Base-by-base conservation (phyloP, 2,797 vertebrate species). In the Podarcis siculus region DNA sequence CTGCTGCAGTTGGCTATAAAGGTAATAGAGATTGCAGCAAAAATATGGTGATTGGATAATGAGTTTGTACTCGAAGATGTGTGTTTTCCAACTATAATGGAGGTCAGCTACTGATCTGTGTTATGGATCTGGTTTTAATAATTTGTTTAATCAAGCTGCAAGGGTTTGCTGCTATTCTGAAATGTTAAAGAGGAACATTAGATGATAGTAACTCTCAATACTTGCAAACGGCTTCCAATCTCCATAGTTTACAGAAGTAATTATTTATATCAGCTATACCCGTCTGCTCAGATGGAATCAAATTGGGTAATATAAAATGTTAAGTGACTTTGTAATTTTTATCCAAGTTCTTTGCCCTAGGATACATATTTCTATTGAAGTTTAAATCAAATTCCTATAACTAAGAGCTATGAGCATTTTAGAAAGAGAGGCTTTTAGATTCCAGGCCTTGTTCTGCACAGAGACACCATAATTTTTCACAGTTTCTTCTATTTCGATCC, bases 401-500 rank as follows among this genome's bases (percentile, higher is more conserved):
- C 83, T 0, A 87, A 82, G 78, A 92, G 35, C 83, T 45, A 13
- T 73, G 87, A 90, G 90, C 66, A 85, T 72, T 90, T 85, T 71
- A 90, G 3, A 82, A 88, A 77, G 9, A 83, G 2, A 77, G n/a
- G 4, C 39, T 88, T 87, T 92, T 89, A 64, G 78, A 49, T 86
- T 90, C 61, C 90, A 69, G 79, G 91, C 83, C 69, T 86, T 89
- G 75, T 55, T 67, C 37, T 86, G 69, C 61, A 84, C 0, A 0
- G 64, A 71, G 3, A 35, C 17, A 64, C 0, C 0, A 1, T 67
- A 8, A 30, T 76, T 87, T 66, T 92, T 82, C 80, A 82, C 37
- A 89, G 85, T 84, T 85, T 87, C 83, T 89, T 93, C 35, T 83
- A 90, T 45, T 87, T 91, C 87, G 92, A 83, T 37, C 27, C 32